Conservation (phyloP, 2,888 invertebrate genomes). For the Cryptophagus acutangulus region DNA sequence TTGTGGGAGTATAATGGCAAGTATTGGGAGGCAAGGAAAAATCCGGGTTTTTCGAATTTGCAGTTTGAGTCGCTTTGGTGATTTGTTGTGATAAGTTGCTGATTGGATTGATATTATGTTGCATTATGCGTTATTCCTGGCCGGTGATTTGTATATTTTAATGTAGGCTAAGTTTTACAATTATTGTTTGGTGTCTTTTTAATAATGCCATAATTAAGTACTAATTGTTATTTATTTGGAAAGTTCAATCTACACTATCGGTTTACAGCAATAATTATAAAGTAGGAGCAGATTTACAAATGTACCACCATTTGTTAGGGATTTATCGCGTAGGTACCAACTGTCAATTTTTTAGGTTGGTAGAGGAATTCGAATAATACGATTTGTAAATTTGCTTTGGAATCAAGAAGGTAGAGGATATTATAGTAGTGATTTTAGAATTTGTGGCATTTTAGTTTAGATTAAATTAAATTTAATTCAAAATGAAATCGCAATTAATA, state of each 20-base stretch:
- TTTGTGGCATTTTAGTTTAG: constrained; percentile 21
- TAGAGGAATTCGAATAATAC: no score
- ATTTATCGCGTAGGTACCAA: not conserved
- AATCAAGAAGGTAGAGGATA: constrained; percentile 4
- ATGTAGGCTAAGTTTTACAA: constrained; percentile 6
- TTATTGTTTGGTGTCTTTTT: no score
- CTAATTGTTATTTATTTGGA: not conserved
- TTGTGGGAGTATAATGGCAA: constrained; percentile 66
- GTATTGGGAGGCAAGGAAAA: constrained; percentile 69
- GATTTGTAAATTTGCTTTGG: constrained; percentile 11
- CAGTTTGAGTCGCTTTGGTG: constrained; percentile 61
- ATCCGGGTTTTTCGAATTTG: constrained; percentile 58
- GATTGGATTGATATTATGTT: not conserved
- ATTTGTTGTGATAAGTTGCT: constrained; percentile 38
- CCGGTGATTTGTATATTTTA: constrained; percentile 19
- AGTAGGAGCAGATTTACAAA: not conserved
- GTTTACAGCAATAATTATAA: not conserved
- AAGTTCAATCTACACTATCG: not conserved
- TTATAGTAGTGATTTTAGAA: no score
- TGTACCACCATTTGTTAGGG: not conserved
- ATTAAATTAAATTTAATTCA: constrained; percentile 15
- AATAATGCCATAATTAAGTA: constrained; percentile 1
- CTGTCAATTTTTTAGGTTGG: no score
- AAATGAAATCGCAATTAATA: constrained; percentile 7
- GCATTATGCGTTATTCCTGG: constrained; percentile 11